phyloP scores from a whole-genome alignment of 92 coral and sea anemone genomes.

The Porites evermanni region DNA sequence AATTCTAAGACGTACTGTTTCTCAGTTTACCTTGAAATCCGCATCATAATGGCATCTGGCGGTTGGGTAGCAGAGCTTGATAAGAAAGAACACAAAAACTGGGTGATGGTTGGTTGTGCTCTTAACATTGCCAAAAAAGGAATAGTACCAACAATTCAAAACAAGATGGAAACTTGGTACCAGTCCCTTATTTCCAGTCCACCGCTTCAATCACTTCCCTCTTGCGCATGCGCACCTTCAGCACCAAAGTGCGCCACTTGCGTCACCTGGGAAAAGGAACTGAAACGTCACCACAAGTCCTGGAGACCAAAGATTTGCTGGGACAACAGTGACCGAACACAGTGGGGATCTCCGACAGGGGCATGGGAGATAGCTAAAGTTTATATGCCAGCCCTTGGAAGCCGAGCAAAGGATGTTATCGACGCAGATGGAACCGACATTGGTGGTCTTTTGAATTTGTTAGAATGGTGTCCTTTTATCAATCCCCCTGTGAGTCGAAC shows the following conservation, averaged over 20 bases:
- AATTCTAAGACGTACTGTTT: not conserved
- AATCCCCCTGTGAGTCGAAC: slow-evolving; percentile 26
- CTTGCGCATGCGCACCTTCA: slow-evolving; percentile 23
- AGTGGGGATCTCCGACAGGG: slow-evolving; percentile 81
- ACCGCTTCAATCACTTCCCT: slow-evolving; percentile 41
- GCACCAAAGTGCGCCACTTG: not conserved
- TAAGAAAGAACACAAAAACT: slow-evolving; percentile 71
- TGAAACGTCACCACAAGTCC: slow-evolving; percentile 47
- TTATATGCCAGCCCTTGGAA: slow-evolving; percentile 78
- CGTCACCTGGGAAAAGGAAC: slow-evolving; percentile 47
- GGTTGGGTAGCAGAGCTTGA: slow-evolving; percentile 41
- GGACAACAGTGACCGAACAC: slow-evolving; percentile 74
- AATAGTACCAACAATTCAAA: slow-evolving; percentile 56
- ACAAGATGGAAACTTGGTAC: slow-evolving; percentile 59
- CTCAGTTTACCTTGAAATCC: too few relatives aligned
- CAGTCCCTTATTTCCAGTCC: slow-evolving; percentile 42
- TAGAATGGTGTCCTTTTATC: slow-evolving; percentile 62
- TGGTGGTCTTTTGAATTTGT: slow-evolving; percentile 76
- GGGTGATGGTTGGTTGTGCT: slow-evolving; percentile 85
- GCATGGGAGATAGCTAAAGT: slow-evolving; percentile 89
- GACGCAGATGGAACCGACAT: slow-evolving; percentile 65
- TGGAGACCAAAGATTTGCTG: slow-evolving; percentile 66
- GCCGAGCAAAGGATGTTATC: slow-evolving; percentile 19
- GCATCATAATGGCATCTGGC: not conserved
- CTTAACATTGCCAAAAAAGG: slow-evolving; percentile 56